Percentiles rank a stretch among this genome's conserved stretches.
These are phyloP conservation scores for Drosophila murphyi DNA, from an alignment of 1,140 invertebrate species.

Conservation along the genomic window DNA sequence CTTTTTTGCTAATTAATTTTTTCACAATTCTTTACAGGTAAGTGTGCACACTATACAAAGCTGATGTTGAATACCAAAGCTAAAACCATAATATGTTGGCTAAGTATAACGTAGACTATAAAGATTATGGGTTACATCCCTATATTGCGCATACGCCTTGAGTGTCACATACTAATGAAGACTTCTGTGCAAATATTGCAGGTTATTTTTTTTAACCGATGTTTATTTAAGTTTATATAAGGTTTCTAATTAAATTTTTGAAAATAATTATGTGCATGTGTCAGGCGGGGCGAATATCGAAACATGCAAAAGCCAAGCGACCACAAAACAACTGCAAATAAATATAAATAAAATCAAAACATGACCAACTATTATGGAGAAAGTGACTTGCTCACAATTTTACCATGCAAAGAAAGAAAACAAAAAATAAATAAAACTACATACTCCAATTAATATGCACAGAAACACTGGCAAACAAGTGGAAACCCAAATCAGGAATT, in stretches of 20 bases:
- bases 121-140: background rate
- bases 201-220: background rate
- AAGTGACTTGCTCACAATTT: conserved; percentile 58
- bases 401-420: conserved; percentile 19
- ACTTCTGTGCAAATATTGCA: background rate
- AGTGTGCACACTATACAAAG: conserved; percentile 14
- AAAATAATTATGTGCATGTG: conserved; percentile 51
- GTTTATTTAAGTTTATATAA: conserved; percentile 14
- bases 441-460: conserved; percentile 55
- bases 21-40: conserved; percentile 43
- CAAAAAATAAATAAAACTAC: conserved; percentile 19
- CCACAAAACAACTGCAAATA: conserved; percentile 29
- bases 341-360: conserved; percentile 50
- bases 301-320: conserved; percentile 18
- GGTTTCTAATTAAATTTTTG: conserved; percentile 54
- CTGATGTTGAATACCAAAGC: background rate
- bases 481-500: conserved; percentile 40
- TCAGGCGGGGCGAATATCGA: conserved; percentile 46
- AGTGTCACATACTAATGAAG: background rate
- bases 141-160: conserved; percentile 39
- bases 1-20: conserved; percentile 16
- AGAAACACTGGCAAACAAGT: conserved; percentile 2
- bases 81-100: conserved; percentile 8
- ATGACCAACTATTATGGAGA: conserved; percentile 72
- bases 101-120: conserved; percentile 20